These are phyloP conservation scores for Ennomos erosarius DNA, from an alignment of 2,888 invertebrate genomes.

Conservation along the genomic window DNA sequence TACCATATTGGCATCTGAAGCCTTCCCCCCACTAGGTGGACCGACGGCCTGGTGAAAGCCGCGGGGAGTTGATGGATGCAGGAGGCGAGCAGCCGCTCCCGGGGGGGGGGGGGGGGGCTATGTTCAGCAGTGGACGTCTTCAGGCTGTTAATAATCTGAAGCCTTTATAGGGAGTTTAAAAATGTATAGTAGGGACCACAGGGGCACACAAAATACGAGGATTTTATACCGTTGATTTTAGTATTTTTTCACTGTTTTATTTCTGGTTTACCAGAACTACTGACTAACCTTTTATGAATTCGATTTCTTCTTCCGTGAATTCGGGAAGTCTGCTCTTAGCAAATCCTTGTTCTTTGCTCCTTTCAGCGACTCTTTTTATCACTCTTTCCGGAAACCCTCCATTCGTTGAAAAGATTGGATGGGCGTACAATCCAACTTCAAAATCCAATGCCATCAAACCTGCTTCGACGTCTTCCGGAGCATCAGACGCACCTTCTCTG, in stretches of 20 bases:
- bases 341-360: slow-evolving; percentile 77
- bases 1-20: too few relatives aligned
- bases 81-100: too few relatives aligned
- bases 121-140: too few relatives aligned
- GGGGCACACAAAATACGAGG: too few relatives aligned
- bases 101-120: too few relatives aligned
- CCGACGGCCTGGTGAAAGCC: too few relatives aligned
- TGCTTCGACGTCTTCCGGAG: slow-evolving; percentile 59
- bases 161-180: too few relatives aligned
- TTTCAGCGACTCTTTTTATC: slow-evolving; percentile 66
- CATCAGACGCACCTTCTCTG: slow-evolving; percentile 55
- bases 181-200: too few relatives aligned
- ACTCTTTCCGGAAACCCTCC: slow-evolving; percentile 81
- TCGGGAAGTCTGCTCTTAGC: slow-evolving; percentile 73
- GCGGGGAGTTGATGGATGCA: too few relatives aligned
- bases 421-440: slow-evolving; percentile 69
- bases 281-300: slow-evolving; percentile 59
- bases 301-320: slow-evolving; percentile 70
- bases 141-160: too few relatives aligned
- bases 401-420: slow-evolving; percentile 72
- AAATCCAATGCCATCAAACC: slow-evolving; percentile 62
- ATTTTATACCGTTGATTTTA: too few relatives aligned
- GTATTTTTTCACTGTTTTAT: neutral
- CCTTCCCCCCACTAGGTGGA: too few relatives aligned
- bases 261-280: neutral